Conservation (phyloP, 2,797 vertebrate genomes). For the Fistularia tabacaria region DNA sequence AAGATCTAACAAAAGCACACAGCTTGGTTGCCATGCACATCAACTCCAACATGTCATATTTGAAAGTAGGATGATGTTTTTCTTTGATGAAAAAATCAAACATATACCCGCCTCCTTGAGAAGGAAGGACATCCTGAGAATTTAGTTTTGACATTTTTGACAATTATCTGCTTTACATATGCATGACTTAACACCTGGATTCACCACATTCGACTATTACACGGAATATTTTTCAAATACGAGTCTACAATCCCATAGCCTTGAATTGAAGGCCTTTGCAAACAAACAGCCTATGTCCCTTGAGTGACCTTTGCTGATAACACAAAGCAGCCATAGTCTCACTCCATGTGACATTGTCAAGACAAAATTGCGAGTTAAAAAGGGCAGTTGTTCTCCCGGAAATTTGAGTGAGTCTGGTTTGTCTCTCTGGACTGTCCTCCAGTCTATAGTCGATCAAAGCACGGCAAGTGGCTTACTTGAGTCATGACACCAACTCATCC, state of each 20-base stretch:
- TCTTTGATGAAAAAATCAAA: constrained; percentile 18
- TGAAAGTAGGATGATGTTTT: constrained; percentile 17
- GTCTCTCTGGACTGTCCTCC: constrained; percentile 23
- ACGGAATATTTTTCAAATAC: too few species aligned
- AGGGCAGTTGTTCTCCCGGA: constrained; percentile 1
- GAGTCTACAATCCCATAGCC: too few species aligned
- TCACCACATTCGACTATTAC: too few species aligned
- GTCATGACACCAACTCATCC: constrained; percentile 44
- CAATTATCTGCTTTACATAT: constrained; percentile 32
- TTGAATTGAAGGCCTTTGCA: too few species aligned
- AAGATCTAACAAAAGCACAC: constrained; percentile 1
- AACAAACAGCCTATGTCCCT: too few species aligned
- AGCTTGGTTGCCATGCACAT: neutral
- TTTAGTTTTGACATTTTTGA: constrained; percentile 28
- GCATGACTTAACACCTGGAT: neutral
- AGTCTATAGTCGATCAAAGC: constrained; percentile 46
- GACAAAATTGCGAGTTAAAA: too few species aligned
- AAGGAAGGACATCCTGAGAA: constrained; percentile 16
- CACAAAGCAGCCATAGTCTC: too few species aligned
- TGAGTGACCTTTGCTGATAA: too few species aligned
- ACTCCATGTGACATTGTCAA: too few species aligned
- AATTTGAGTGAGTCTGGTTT: constrained; percentile 29
- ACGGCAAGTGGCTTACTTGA: constrained; percentile 42
- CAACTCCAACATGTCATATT: neutral
- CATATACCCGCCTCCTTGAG: constrained; percentile 1